Conservation (phyloP, 1,140 invertebrate species). For the Leptinotarsa defecta region DNA sequence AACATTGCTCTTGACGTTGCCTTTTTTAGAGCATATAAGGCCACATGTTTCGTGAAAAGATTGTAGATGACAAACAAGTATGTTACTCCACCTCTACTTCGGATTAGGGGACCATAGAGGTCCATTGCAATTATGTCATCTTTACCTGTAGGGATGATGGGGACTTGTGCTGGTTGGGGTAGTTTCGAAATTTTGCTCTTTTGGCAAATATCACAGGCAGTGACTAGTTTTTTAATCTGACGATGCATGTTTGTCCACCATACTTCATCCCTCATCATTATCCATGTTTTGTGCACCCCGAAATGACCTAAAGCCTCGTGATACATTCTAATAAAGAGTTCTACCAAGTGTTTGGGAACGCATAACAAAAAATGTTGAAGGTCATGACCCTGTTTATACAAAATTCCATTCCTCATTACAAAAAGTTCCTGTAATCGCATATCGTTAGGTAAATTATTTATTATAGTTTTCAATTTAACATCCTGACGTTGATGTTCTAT, state of each 20-base stretch:
- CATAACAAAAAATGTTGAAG: slow-evolving; percentile 14
- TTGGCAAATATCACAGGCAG: not conserved
- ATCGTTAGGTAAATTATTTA: not conserved
- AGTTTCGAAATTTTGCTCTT: not conserved
- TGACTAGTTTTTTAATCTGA: not conserved
- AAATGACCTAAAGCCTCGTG: slow-evolving; percentile 26
- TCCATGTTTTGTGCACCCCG: slow-evolving; percentile 16
- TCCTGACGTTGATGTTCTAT: not conserved
- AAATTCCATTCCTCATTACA: not conserved
- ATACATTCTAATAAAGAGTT: slow-evolving; percentile 6
- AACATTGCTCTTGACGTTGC: slow-evolving; percentile 13
- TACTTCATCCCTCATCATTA: not conserved
- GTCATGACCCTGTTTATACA: not conserved
- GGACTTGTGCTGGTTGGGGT: not conserved
- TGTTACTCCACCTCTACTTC: slow-evolving; percentile 2
- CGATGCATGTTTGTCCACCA: slow-evolving; percentile 10
- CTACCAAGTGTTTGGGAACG: slow-evolving; percentile 11
- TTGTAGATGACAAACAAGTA: slow-evolving; percentile 21
- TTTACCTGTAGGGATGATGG: slow-evolving; percentile 14
- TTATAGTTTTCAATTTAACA: not conserved
- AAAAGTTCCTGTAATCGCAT: not conserved
- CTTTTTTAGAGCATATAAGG: slow-evolving; percentile 27
- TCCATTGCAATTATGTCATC: slow-evolving; percentile 22
- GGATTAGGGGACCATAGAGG: slow-evolving; percentile 19
- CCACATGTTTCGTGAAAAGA: slow-evolving; percentile 22